phyloP scores from a whole-genome alignment of 2,888 invertebrate species.

The Pilophorus perplexus region DNA sequence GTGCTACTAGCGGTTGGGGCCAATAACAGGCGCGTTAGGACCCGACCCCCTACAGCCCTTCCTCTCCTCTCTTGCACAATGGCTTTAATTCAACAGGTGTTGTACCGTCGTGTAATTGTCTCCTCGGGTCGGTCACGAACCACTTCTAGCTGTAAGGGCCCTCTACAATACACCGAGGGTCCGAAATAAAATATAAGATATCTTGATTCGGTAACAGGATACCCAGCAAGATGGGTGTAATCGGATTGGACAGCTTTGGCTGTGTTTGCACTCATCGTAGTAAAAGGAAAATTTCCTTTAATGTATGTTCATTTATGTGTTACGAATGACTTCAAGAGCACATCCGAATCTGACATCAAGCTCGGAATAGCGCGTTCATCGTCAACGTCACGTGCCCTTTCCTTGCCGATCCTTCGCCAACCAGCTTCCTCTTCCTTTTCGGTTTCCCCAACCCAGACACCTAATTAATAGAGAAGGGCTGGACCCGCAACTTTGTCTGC shows the following conservation, averaged over 20 bases:
- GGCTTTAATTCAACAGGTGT: conserved; percentile 28
- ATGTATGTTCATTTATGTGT: no score
- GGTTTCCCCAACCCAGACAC: conserved; percentile 26
- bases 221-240: no score
- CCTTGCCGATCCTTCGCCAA: not conserved
- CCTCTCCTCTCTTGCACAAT: not conserved
- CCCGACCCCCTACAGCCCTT: not conserved
- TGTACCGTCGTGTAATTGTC: conserved; percentile 14
- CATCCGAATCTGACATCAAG: conserved; percentile 4
- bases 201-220: no score
- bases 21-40: no score
- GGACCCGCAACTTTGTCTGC: conserved; percentile 40
- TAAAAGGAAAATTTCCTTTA: no score
- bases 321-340: no score
- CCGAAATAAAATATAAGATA: no score
- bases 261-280: no score
- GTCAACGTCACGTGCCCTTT: not conserved
- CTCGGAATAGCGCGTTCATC: conserved; percentile 2
- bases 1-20: not conserved
- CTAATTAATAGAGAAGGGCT: conserved; percentile 40
- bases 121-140: not conserved
- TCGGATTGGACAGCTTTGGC: no score
- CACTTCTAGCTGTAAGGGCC: not conserved
- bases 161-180: no score
- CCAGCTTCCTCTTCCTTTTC: not conserved